Evolutionary conservation across 2,888 invertebrate species (phyloP), one percentile per base, ranked within the genome.

Genomic region (Xanthia icteritia): DNA sequence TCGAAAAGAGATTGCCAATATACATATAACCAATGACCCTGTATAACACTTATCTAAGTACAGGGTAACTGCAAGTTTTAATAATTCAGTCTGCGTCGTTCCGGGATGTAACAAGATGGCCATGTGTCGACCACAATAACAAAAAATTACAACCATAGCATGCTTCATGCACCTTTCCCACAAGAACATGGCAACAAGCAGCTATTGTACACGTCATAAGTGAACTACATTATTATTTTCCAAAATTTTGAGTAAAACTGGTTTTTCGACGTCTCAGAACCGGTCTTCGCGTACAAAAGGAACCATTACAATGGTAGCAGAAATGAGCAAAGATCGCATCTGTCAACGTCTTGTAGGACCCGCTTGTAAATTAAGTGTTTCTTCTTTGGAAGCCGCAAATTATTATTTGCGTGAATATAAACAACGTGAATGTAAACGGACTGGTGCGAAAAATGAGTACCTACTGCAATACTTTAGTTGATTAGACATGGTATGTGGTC

Each of bases 321-420:
- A 80, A 73, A 69, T 86, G 63, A 75, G 74, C 58, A 64, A 66
- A 86, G 86, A 84, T 84, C 23, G 86, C 83, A 84, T 84, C 83
- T 84, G 83, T 75, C 83, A 79, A 23, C 64, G 31, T 69, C 27
- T 77, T 71, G 66, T 48, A 39, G 68, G 66, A 60, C 48, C 61
- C 36, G 85, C 66, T 86, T 82, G 48, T 75, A 73, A 86, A 72
- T 82, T 73, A 69, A 69, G 17, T 81, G 60, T 36, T 42, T 76
- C 60, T 75, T 69, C 31, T 67, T 73, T 63, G n/a, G 61, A 74
- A 73, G n/a, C n/a, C 61, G 64, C 6, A 71, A 71, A 85, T 77
- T 77, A 73, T 81, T 77, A 81, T 67, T 81, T 70, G 31, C 45
- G n/a, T 72, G 51, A 51, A 58, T 23, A 81, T 65, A 51, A n/a